A percentile compares a stretch with the other conserved stretches of the same genome.
Evolutionary conservation across 2,113 vertebrate species (phyloP).

Genomic region (Tupaia chinensis): DNA sequence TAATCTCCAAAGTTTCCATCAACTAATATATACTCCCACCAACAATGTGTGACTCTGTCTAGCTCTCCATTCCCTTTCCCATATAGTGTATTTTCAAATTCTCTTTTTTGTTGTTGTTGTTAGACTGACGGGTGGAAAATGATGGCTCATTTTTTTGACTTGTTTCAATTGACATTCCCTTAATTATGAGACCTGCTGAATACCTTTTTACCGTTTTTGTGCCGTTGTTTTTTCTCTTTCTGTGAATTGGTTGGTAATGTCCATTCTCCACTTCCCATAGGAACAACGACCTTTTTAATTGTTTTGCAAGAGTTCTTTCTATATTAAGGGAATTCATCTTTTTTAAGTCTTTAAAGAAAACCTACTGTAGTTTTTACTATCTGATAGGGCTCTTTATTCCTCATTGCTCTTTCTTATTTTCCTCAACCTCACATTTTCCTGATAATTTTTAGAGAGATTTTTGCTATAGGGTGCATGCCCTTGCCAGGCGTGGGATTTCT

Average conservation of each 20-base stretch:
- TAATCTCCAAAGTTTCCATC: slow-evolving; percentile 39
- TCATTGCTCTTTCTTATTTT: background rate
- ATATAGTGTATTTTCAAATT: background rate
- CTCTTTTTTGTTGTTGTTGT: slow-evolving; percentile 22
- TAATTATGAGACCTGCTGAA: background rate
- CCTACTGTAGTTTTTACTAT: background rate
- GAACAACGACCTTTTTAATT: background rate
- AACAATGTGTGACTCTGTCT: slow-evolving; percentile 2
- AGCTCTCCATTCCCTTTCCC: background rate
- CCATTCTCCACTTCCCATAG: background rate
- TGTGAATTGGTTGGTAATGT: background rate
- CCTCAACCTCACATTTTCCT: background rate
- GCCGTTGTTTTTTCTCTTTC: background rate
- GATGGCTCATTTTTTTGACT: background rate
- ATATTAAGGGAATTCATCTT: background rate
- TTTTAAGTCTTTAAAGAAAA: background rate
- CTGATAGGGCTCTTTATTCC: background rate
- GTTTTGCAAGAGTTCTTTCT: slow-evolving; percentile 16
- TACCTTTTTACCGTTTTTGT: background rate
- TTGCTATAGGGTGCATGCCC: too few relatives aligned
- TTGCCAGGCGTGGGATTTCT: too few relatives aligned
- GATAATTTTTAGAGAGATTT: too few relatives aligned
- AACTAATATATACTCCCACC: slow-evolving; percentile 6
- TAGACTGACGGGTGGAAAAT: background rate
- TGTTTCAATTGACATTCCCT: background rate